Conservation (phyloP, 2,888 invertebrate genomes). For the Sisyra nigra region DNA sequence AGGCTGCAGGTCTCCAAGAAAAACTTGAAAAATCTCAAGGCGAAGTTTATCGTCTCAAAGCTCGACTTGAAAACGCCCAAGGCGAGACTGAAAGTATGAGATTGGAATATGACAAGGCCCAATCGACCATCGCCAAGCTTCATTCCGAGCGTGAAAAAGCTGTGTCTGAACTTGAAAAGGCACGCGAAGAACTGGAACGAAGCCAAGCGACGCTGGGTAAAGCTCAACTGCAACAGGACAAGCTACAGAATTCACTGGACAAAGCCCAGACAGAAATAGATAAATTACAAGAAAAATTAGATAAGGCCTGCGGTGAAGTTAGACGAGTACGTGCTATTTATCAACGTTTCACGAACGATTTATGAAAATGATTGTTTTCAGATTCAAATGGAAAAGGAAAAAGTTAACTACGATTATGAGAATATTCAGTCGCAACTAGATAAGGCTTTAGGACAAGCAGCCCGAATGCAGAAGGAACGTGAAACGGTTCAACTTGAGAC, state of each 20-base stretch:
- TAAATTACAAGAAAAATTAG: slow-evolving; percentile 74
- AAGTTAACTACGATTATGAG: slow-evolving; percentile 79
- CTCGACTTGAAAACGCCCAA: slow-evolving; percentile 87
- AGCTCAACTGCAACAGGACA: slow-evolving; percentile 82
- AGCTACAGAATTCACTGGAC: slow-evolving; percentile 74
- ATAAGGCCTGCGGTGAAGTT: slow-evolving; percentile 66
- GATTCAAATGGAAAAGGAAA: slow-evolving; percentile 83
- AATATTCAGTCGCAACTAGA: slow-evolving; percentile 81
- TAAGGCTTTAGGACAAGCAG: slow-evolving; percentile 74
- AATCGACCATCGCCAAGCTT: slow-evolving; percentile 65
- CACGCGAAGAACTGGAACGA: slow-evolving; percentile 74
- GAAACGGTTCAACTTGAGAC: slow-evolving; percentile 71
- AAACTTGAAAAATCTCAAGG: slow-evolving; percentile 90
- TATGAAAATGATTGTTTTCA: slow-evolving; percentile 20
- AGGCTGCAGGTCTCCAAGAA: slow-evolving; percentile 74
- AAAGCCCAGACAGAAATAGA: slow-evolving; percentile 83
- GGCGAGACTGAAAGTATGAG: slow-evolving; percentile 85
- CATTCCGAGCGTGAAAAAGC: slow-evolving; percentile 82
- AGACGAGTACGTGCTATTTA: slow-evolving; percentile 47
- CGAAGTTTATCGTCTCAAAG: slow-evolving; percentile 85
- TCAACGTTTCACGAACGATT: slow-evolving; percentile 5
- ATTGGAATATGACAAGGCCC: slow-evolving; percentile 80
- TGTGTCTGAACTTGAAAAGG: slow-evolving; percentile 69
- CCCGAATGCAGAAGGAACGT: slow-evolving; percentile 77
- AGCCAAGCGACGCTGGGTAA: slow-evolving; percentile 81